Conservation (phyloP, 1,140 invertebrate species). For the Dendroctonus valens region DNA sequence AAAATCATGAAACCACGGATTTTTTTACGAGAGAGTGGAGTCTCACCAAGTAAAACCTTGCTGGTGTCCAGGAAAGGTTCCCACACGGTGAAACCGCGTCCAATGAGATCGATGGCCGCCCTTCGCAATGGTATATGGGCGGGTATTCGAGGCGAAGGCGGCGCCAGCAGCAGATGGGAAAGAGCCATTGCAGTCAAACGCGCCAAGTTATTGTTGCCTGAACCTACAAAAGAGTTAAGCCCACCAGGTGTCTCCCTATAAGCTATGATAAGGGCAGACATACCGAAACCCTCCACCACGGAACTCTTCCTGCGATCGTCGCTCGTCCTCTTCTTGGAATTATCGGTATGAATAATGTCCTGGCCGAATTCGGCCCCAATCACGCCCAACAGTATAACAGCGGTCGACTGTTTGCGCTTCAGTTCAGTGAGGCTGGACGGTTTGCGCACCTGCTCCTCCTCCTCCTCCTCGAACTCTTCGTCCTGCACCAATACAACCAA, state of each 20-base stretch:
- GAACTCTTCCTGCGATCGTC: slow-evolving; percentile 73
- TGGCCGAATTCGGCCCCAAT: slow-evolving; percentile 98
- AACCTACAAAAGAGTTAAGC: slow-evolving; percentile 62
- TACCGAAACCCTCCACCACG: slow-evolving; percentile 68
- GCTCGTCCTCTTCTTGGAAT: slow-evolving; percentile 56
- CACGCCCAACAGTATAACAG: slow-evolving; percentile 93
- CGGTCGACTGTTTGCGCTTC: slow-evolving; percentile 93
- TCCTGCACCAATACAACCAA: slow-evolving; percentile 47
- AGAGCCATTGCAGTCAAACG: slow-evolving; percentile 90
- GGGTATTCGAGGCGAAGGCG: slow-evolving; percentile 77
- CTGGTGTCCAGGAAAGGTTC: slow-evolving; percentile 97
- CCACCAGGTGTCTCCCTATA: not conserved
- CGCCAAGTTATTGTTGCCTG: slow-evolving; percentile 88
- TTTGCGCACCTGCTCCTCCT: slow-evolving; percentile 73
- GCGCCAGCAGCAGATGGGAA: slow-evolving; percentile 88
- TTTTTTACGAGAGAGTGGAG: too few relatives aligned
- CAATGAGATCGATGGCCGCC: slow-evolving; percentile 95
- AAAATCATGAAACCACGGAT: too few relatives aligned
- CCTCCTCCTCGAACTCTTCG: slow-evolving; percentile 84
- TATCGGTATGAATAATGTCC: slow-evolving; percentile 68
- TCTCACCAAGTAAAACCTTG: slow-evolving; percentile 74
- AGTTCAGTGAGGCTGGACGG: slow-evolving; percentile 83
- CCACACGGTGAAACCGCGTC: slow-evolving; percentile 97
- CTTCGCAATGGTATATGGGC: slow-evolving; percentile 85
- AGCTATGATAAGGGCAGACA: not conserved